Evolutionary conservation across 2,113 vertebrate genomes (phyloP), one percentile per base, ranked within the genome.

Genomic region (Axis porcinus): DNA sequence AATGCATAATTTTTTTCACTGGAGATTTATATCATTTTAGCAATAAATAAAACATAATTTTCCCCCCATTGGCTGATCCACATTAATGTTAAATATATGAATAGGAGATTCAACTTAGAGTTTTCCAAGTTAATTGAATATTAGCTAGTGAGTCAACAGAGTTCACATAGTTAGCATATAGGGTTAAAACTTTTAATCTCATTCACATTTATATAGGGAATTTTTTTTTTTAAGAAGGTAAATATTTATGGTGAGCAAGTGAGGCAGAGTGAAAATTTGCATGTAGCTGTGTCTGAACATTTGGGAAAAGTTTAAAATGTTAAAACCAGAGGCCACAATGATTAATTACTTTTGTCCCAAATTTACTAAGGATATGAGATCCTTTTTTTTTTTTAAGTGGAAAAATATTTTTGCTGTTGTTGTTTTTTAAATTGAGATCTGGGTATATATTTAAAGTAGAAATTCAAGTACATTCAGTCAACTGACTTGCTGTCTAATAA

Each of bases 1-100:
- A 98, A 95, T 96, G 97, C 62, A 36, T 94, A 95, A 92, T 94
- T 97, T 97, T 98, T 98, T 96, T 97, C 81, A 89, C 58, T 94
- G 95, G 94, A 98, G 88, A 89, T 40, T 92, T 92, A 97, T 96
- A 92, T 10, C 62, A 90, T 16, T 36, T 23, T 97, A 84, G 94
- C 94, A 50, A 13, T 58, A 86, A 62, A 76, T 64, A 91, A 76
- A 91, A 1, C 25, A 45, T 78, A 8, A 28, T 4, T 19, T 47
- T 11, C n/a, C 67, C 67, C 1, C 47, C 7, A 74, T 57, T 76
- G 12, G 23, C 89, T 95, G 62, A 2, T 5, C 6, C 25, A 60
- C 8, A 25, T 84, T 3, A 33, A 9, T 70, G 13, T 86, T 84
- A 85, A 93, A 91, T 70, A 4, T 45, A 81, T 30, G 27, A 92